These are phyloP conservation scores for Temnothorax curvispinosus DNA, from an alignment of 1,140 invertebrate species.

Conservation along the genomic window DNA sequence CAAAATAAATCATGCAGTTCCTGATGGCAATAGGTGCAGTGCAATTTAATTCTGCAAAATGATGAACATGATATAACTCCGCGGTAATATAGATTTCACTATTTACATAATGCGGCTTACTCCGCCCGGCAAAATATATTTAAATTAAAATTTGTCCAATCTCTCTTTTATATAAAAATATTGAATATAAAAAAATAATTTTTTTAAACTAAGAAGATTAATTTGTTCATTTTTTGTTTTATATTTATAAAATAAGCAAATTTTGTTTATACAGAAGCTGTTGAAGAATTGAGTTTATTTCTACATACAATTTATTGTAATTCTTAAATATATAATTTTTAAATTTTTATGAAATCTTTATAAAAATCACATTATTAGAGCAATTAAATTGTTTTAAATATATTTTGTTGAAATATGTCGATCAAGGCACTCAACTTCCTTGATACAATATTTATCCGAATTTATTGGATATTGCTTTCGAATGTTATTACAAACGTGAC, in stretches of 20 bases:
- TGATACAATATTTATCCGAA: background rate
- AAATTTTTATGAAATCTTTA: background rate
- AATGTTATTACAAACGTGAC: slow-evolving; percentile 17
- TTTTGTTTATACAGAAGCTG: background rate
- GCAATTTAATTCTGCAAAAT: slow-evolving; percentile 55
- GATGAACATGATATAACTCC: slow-evolving; percentile 50
- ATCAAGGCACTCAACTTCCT: background rate
- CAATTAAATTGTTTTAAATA: background rate
- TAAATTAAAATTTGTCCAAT: slow-evolving; percentile 14
- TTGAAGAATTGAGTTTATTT: background rate
- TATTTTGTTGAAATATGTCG: background rate
- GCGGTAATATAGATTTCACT: slow-evolving; percentile 50
- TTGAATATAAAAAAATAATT: background rate
- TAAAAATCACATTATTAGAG: background rate
- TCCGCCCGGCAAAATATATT: slow-evolving; percentile 1
- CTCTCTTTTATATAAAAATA: background rate
- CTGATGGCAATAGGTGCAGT: slow-evolving; percentile 52
- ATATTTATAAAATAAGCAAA: background rate
- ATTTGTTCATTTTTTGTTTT: background rate
- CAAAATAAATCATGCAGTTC: slow-evolving; percentile 61
- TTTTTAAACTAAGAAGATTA: background rate
- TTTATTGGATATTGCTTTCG: slow-evolving; percentile 23
- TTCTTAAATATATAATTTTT: background rate
- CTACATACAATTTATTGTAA: background rate
- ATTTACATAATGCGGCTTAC: slow-evolving; percentile 39